phyloP scores from a whole-genome alignment of 2,113 vertebrate genomes.

The Spilogale gracilis region DNA sequence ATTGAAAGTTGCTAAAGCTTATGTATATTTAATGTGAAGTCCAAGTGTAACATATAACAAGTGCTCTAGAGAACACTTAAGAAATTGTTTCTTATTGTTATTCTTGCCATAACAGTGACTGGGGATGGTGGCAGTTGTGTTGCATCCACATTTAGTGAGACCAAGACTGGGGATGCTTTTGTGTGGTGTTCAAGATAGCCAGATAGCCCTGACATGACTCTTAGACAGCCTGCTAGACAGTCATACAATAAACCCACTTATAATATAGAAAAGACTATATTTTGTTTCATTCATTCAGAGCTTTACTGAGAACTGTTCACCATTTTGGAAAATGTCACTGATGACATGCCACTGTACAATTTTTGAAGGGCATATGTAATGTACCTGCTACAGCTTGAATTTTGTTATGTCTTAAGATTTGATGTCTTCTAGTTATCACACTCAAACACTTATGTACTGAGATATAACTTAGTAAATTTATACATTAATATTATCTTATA shows the following conservation, averaged over 20 bases:
- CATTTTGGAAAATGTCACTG: not conserved
- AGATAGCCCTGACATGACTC: not conserved
- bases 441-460: not conserved
- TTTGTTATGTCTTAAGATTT: not conserved
- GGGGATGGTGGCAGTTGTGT: not conserved
- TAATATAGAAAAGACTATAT: not conserved
- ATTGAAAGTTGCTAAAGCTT: constrained; percentile 35
- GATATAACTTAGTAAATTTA: constrained; percentile 32
- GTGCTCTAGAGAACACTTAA: not conserved
- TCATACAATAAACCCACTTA: not conserved
- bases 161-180: not conserved
- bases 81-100: constrained; percentile 18
- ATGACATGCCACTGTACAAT: not conserved
- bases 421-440: not conserved
- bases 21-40: not conserved
- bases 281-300: constrained; percentile 23
- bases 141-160: not conserved
- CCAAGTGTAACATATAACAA: not conserved
- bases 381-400: not conserved
- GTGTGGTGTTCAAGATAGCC: not conserved
- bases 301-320: not conserved
- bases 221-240: not conserved
- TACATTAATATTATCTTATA: not conserved
- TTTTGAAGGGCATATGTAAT: not conserved
- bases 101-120: not conserved